Evolutionary conservation across 2,888 invertebrate species (phyloP).

Genomic region (Cheilosia pagana): DNA sequence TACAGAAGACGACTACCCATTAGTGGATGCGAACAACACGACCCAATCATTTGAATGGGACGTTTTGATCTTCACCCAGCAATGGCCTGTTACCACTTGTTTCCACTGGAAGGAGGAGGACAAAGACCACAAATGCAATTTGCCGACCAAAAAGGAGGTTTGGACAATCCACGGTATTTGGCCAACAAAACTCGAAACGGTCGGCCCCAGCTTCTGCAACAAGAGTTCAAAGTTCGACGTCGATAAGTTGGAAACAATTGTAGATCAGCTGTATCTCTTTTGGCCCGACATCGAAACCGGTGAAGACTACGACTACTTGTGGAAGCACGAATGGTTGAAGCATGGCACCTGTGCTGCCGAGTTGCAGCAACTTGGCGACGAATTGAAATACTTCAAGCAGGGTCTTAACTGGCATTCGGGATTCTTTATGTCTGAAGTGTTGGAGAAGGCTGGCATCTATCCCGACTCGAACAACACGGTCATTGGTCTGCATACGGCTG

Average conservation of each 20-base stretch:
- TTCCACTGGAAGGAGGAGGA: slow-evolving; percentile 88
- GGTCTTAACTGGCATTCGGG: slow-evolving; percentile 86
- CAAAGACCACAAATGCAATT: slow-evolving; percentile 86
- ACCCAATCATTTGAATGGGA: slow-evolving; percentile 86
- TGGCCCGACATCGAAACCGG: slow-evolving; percentile 89
- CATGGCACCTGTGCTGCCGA: slow-evolving; percentile 91
- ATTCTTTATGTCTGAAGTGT: slow-evolving; percentile 86
- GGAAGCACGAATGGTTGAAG: slow-evolving; percentile 91
- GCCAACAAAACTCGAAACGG: slow-evolving; percentile 89
- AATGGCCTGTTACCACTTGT: slow-evolving; percentile 91
- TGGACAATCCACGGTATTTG: slow-evolving; percentile 94
- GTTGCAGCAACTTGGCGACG: slow-evolving; percentile 85
- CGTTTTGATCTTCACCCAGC: slow-evolving; percentile 90
- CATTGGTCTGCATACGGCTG: slow-evolving; percentile 84
- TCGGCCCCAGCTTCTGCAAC: slow-evolving; percentile 90
- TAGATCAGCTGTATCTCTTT: slow-evolving; percentile 85
- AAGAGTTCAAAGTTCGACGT: slow-evolving; percentile 87
- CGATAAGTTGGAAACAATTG: slow-evolving; percentile 85
- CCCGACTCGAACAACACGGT: slow-evolving; percentile 85
- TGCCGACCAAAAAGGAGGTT: slow-evolving; percentile 86
- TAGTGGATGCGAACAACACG: slow-evolving; percentile 24
- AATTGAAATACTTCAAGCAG: slow-evolving; percentile 88
- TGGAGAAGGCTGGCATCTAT: slow-evolving; percentile 85
- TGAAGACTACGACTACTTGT: slow-evolving; percentile 79
- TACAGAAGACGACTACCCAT: slow-evolving; percentile 13